A percentile compares a stretch with the other conserved stretches of the same genome.
Conservation (phyloP, 2,113 vertebrate species). For the Butorides virescens region DNA sequence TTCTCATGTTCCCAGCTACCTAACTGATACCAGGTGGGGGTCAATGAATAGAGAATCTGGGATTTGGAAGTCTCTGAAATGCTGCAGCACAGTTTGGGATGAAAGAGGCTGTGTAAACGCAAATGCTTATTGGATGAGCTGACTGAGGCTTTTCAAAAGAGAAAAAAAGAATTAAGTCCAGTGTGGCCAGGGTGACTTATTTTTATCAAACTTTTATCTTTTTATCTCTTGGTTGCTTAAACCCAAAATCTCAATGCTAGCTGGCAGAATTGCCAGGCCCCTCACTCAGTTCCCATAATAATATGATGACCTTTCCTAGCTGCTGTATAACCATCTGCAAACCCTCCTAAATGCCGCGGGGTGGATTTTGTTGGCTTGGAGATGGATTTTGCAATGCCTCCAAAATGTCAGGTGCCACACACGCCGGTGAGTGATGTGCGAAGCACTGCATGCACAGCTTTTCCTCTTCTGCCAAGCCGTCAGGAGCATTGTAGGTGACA, state of each 20-base stretch:
- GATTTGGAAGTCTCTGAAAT: neutral
- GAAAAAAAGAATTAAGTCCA: neutral
- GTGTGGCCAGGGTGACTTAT: neutral
- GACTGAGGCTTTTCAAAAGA: neutral
- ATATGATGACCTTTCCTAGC: neutral
- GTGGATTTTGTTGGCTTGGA: neutral
- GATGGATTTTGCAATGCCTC: neutral
- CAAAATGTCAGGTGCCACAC: constrained; percentile 4
- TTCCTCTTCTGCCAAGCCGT: neutral
- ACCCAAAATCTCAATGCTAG: neutral
- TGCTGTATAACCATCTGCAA: neutral
- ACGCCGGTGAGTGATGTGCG: neutral
- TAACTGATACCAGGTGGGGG: neutral
- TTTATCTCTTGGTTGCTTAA: neutral
- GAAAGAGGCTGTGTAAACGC: neutral
- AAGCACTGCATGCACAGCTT: neutral
- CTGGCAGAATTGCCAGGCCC: neutral
- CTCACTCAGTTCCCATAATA: neutral
- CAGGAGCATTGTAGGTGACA: neutral
- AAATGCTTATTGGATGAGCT: neutral
- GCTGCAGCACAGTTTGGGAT: neutral
- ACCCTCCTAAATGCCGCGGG: neutral
- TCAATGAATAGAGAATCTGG: neutral
- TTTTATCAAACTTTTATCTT: neutral
- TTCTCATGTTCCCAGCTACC: neutral